Percentiles rank a stretch among this genome's conserved stretches.
Evolutionary conservation across 2,113 vertebrate genomes (phyloP).

Genomic region (Chamaea fasciata): DNA sequence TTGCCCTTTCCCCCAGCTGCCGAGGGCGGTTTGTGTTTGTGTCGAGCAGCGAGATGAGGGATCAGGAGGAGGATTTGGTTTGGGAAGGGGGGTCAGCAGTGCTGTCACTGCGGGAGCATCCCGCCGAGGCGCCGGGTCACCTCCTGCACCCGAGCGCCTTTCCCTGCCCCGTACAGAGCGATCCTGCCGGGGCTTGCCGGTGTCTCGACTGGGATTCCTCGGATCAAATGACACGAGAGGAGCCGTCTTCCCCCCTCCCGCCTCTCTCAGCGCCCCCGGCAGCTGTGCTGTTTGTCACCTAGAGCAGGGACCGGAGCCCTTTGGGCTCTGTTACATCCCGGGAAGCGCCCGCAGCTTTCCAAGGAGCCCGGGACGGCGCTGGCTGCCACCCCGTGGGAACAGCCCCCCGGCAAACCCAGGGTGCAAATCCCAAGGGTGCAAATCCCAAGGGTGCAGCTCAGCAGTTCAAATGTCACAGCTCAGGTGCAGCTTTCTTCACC

Average conservation of each 20-base stretch:
- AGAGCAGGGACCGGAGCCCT: neutral
- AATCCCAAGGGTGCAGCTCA: neutral
- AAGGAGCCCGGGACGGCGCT: neutral
- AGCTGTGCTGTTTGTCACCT: neutral
- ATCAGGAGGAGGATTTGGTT: neutral
- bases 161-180: neutral
- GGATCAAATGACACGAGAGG: neutral
- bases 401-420: neutral
- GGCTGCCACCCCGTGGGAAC: neutral
- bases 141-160: neutral
- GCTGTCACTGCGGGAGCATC: neutral
- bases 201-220: neutral
- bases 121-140: fast-evolving
- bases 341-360: neutral
- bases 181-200: neutral
- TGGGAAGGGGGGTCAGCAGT: fast-evolving
- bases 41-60: neutral
- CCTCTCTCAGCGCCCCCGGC: neutral
- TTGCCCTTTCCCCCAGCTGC: neutral
- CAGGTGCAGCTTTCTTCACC: neutral
- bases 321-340: neutral
- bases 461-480: fast-evolving
- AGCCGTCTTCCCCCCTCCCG: neutral
- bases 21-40: neutral
- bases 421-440: neutral